Conservation (phyloP, 2,797 vertebrate genomes). For the Anguilla anguilla region DNA sequence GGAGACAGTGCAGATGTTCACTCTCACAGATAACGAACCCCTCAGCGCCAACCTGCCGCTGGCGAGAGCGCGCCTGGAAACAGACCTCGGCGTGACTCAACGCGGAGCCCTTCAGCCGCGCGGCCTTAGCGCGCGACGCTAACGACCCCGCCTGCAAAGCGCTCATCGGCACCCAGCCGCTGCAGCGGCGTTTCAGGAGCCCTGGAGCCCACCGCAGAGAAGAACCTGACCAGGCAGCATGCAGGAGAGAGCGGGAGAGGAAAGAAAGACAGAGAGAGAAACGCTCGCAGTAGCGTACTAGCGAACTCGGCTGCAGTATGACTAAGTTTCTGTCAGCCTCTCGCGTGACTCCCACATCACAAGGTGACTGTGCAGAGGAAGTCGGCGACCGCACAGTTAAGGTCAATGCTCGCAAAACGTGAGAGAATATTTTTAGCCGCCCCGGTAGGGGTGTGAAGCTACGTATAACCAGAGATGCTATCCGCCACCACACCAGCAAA, state of each 20-base stretch:
- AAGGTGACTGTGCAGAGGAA: conserved; percentile 1
- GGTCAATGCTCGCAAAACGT: not conserved
- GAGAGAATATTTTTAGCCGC: not conserved
- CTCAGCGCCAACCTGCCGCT: not conserved
- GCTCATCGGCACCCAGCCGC: not conserved
- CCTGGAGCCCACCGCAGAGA: not conserved
- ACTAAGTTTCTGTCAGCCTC: not conserved
- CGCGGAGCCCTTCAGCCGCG: not conserved
- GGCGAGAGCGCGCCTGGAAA: not conserved
- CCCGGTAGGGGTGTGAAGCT: not conserved
- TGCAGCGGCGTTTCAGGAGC: not conserved
- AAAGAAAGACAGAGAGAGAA: not conserved
- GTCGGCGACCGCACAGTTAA: not conserved
- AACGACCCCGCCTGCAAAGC: not conserved
- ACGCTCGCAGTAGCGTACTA: not conserved
- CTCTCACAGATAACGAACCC: not conserved
- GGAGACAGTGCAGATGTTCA: not conserved
- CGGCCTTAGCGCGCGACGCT: not conserved
- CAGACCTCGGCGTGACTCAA: not conserved
- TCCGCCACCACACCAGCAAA: not conserved
- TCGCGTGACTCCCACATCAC: conserved; percentile 9
- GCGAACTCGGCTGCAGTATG: not conserved
- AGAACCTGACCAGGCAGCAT: not conserved
- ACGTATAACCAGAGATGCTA: not conserved
- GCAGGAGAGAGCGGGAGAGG: not conserved